phyloP scores from a whole-genome alignment of 1,140 invertebrate genomes.

The Microvelia longipes region DNA sequence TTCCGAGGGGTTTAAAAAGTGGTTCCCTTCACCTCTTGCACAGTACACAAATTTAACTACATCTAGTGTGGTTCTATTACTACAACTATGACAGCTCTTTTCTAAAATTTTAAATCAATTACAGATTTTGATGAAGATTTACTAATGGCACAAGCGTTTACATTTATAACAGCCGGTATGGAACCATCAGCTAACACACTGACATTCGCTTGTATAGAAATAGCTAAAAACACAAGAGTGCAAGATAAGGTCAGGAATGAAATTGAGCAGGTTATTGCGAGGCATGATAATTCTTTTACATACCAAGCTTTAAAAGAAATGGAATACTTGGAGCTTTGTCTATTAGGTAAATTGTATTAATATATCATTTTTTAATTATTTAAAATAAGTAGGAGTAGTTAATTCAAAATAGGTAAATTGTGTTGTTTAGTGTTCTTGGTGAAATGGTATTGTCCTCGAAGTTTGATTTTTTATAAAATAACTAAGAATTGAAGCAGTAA shows the following conservation, averaged over 20 bases:
- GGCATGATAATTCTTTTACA: constrained; percentile 27
- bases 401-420: background rate
- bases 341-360: background rate
- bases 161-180: constrained; percentile 35
- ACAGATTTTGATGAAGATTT: constrained; percentile 23
- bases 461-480: too few species aligned
- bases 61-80: too few species aligned
- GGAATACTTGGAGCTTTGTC: constrained; percentile 7
- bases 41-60: too few species aligned
- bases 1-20: too few species aligned
- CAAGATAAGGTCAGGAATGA: constrained; percentile 43
- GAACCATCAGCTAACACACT: constrained; percentile 42
- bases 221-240: constrained; percentile 40
- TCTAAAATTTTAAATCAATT: background rate
- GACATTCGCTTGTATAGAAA: constrained; percentile 35
- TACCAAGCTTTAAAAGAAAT: constrained; percentile 19
- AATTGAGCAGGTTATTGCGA: constrained; percentile 31
- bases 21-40: too few species aligned
- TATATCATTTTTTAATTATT: background rate
- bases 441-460: too few species aligned
- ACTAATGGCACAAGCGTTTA: constrained; percentile 24
- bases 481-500: too few species aligned
- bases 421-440: too few species aligned
- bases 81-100: too few species aligned
- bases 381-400: background rate